Conservation (phyloP, 2,888 invertebrate species). For the Drosophila gaucha region DNA sequence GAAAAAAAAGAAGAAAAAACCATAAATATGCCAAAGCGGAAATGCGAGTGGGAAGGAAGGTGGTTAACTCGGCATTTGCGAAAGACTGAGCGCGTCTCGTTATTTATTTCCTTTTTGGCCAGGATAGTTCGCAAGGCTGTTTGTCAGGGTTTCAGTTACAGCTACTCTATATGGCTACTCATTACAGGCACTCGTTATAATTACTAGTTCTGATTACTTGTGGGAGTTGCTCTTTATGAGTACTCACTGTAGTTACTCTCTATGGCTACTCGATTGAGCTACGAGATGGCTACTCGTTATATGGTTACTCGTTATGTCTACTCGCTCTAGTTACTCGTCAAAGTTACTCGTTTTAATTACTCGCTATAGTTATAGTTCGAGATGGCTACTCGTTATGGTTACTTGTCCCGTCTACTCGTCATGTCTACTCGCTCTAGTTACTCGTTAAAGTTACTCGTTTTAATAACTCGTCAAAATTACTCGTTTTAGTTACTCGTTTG, state of each 20-base stretch:
- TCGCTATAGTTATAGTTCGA: too few relatives aligned
- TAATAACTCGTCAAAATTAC: too few relatives aligned
- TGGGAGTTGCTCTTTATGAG: neutral
- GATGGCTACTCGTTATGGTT: too few relatives aligned
- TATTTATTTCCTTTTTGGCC: neutral
- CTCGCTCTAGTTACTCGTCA: neutral
- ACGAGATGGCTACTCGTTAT: neutral
- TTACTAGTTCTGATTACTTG: too few relatives aligned
- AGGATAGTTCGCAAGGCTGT: neutral
- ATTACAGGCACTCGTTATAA: neutral
- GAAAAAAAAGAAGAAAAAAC: neutral
- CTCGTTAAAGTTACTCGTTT: too few relatives aligned
- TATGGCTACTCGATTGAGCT: neutral
- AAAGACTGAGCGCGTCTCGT: neutral
- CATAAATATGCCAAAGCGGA: neutral
- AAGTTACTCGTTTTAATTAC: neutral
- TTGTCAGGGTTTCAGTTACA: too few relatives aligned
- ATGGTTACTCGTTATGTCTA: too few relatives aligned
- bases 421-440: too few relatives aligned
- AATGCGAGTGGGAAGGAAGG: constrained; percentile 1
- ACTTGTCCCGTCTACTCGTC: too few relatives aligned
- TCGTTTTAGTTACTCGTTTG: too few relatives aligned
- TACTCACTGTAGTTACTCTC: neutral
- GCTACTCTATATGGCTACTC: neutral
- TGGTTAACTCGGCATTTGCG: neutral